Conservation (phyloP, 64 coral and sea anemone genomes). For the Porites lutea region DNA sequence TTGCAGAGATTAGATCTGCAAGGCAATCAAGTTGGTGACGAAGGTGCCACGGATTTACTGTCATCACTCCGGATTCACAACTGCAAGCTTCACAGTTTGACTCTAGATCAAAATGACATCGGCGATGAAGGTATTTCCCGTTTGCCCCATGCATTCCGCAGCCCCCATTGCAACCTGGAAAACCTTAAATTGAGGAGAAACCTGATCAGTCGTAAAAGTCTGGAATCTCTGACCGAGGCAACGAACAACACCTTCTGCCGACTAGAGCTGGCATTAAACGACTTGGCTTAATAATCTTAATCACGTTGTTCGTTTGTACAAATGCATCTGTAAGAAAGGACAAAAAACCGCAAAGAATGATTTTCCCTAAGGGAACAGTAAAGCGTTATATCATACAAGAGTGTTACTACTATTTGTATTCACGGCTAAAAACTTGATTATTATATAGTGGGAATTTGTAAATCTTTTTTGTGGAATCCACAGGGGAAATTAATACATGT, state of each 20-base stretch:
- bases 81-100: constrained; percentile 17
- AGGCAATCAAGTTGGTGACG: not conserved
- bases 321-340: too few species aligned
- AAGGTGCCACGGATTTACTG: not conserved
- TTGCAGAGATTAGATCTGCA: not conserved
- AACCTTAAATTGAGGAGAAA: not conserved
- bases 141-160: constrained; percentile 1
- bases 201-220: not conserved
- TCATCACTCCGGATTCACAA: constrained; percentile 12
- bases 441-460: too few species aligned
- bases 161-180: constrained; percentile 12
- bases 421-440: too few species aligned
- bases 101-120: not conserved
- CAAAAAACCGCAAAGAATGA: too few species aligned
- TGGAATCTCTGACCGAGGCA: not conserved
- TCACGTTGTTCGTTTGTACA: too few species aligned
- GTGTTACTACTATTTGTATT: too few species aligned
- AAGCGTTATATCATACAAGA: too few species aligned
- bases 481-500: too few species aligned
- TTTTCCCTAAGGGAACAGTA: too few species aligned
- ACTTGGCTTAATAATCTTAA: not conserved
- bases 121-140: not conserved
- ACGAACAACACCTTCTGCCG: constrained; percentile 6
- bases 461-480: too few species aligned
- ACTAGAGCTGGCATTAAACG: not conserved